Evolutionary conservation across 2,888 invertebrate species (phyloP).

Genomic region (Hirtodrosophila alboralis): DNA sequence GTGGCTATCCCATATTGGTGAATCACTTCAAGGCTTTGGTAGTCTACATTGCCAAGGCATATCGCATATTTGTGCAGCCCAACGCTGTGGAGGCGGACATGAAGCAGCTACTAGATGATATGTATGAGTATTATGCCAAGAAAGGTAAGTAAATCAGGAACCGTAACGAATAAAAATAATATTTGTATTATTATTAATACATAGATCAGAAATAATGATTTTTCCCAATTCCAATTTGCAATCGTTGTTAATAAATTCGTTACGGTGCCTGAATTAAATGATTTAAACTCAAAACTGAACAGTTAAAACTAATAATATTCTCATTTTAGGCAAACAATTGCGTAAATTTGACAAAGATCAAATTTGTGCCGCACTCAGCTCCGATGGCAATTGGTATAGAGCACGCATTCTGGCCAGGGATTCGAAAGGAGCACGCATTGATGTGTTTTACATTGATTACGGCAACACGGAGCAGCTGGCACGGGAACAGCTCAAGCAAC

Average conservation of each 20-base stretch:
- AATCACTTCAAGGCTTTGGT: slow-evolving; percentile 87
- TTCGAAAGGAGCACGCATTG: slow-evolving; percentile 82
- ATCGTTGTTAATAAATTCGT: too few relatives aligned
- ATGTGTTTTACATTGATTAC: slow-evolving; percentile 87
- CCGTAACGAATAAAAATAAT: too few relatives aligned
- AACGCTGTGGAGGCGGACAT: slow-evolving; percentile 84
- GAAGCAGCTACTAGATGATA: slow-evolving; percentile 86
- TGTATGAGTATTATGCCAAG: slow-evolving; percentile 86
- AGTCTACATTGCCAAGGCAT: slow-evolving; percentile 86
- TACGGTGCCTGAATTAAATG: too few relatives aligned
- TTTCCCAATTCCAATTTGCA: too few relatives aligned
- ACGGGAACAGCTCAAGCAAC: slow-evolving; percentile 84
- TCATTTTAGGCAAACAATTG: slow-evolving; percentile 76
- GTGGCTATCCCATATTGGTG: slow-evolving; percentile 87
- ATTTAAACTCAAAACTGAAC: too few relatives aligned
- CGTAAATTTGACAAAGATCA: slow-evolving; percentile 85
- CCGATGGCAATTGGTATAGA: slow-evolving; percentile 90
- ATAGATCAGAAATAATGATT: too few relatives aligned
- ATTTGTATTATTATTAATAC: too few relatives aligned
- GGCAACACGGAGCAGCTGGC: slow-evolving; percentile 88
- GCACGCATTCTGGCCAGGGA: slow-evolving; percentile 85
- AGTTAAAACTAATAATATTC: too few relatives aligned
- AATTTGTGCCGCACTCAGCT: slow-evolving; percentile 87
- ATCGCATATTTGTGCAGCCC: slow-evolving; percentile 88
- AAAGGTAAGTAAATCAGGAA: slow-evolving; percentile 79